These are phyloP conservation scores for Leptothorax acervorum DNA, from an alignment of 2,888 invertebrate genomes.

Conservation along the genomic window DNA sequence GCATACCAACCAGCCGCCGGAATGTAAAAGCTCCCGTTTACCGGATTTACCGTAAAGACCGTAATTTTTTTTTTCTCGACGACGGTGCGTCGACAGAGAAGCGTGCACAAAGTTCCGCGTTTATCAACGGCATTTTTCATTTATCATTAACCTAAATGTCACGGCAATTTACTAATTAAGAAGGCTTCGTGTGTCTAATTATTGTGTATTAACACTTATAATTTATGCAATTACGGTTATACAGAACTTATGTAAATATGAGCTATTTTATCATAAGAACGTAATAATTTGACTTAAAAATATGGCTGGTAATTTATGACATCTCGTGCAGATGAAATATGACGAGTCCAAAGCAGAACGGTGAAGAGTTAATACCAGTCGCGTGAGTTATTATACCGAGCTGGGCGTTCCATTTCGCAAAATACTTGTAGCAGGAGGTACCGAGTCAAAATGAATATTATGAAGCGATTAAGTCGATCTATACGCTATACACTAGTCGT, in stretches of 20 bases:
- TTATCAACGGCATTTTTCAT: background rate
- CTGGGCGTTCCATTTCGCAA: slow-evolving; percentile 26
- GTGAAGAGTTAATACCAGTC: slow-evolving; percentile 36
- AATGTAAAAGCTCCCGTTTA: slow-evolving; percentile 34
- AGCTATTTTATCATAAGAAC: background rate
- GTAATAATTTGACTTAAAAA: slow-evolving; percentile 17
- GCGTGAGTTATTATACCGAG: slow-evolving; percentile 35
- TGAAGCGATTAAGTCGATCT: slow-evolving; percentile 15
- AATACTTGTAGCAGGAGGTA: slow-evolving; percentile 20
- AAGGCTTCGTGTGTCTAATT: background rate
- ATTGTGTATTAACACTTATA: background rate
- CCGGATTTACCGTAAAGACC: slow-evolving; percentile 36
- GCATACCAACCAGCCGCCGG: slow-evolving; percentile 63
- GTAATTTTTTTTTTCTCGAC: slow-evolving; percentile 37
- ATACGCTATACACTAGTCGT: background rate
- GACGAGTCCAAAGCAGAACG: background rate
- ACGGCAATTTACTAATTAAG: slow-evolving; percentile 5
- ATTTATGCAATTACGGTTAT: background rate
- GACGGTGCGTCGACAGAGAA: background rate
- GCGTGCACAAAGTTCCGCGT: background rate
- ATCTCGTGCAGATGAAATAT: slow-evolving; percentile 36
- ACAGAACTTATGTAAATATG: background rate
- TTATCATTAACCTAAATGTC: background rate
- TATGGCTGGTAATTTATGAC: background rate
- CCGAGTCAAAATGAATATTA: slow-evolving; percentile 42